phyloP scores from a whole-genome alignment of 1,140 invertebrate genomes.

The Orius laevigatus region DNA sequence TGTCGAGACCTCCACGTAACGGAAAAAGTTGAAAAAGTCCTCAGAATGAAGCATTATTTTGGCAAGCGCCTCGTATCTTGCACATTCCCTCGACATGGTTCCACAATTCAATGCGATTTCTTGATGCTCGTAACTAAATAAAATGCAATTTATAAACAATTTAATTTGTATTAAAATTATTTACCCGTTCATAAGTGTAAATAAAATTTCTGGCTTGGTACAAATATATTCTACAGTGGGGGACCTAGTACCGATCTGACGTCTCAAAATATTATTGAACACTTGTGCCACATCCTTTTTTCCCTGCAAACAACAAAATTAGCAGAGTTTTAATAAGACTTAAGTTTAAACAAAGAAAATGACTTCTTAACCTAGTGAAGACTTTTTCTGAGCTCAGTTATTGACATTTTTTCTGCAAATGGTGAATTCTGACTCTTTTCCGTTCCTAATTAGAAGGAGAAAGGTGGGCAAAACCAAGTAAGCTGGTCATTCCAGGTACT shows the following conservation, averaged over 20 bases:
- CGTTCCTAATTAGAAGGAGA: too few species aligned
- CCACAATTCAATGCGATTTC: conserved; percentile 99
- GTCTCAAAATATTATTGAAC: conserved; percentile 94
- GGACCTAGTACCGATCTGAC: conserved; percentile 92
- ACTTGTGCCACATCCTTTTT: conserved; percentile 99
- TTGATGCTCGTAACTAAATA: conserved; percentile 84
- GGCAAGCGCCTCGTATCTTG: conserved; percentile 89
- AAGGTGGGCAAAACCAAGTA: too few species aligned
- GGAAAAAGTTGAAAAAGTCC: conserved; percentile 99
- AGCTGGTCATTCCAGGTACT: too few species aligned
- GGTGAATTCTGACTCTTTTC: too few species aligned
- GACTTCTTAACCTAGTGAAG: too few species aligned
- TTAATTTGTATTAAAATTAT: conserved; percentile 21
- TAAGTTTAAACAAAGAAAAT: too few species aligned
- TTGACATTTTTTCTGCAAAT: too few species aligned
- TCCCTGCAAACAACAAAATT: conserved; percentile 39
- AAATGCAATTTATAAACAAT: conserved; percentile 7
- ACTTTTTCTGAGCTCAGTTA: too few species aligned
- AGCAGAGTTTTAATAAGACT: too few species aligned
- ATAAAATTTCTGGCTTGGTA: conserved; percentile 91
- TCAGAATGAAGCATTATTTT: conserved; percentile 96
- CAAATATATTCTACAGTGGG: conserved; percentile 98
- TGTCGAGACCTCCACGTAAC: conserved; percentile 98
- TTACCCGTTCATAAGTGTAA: conserved; percentile 90
- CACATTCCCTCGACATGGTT: conserved; percentile 96